Conservation (phyloP, 2,888 invertebrate species). For the Stratiomys singularior region DNA sequence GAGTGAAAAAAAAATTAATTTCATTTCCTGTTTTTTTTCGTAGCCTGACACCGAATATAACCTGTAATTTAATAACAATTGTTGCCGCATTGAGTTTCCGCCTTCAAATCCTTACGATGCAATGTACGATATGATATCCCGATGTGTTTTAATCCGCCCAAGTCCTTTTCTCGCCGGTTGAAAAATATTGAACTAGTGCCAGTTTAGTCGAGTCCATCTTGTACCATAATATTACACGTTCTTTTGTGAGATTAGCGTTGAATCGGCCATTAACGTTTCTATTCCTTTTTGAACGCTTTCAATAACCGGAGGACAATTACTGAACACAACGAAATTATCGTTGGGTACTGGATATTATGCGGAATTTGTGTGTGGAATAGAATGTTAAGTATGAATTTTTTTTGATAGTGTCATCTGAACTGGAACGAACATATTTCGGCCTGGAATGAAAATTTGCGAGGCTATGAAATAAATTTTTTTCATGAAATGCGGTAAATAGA, state of each 20-base stretch:
- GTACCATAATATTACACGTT: slow-evolving; percentile 53
- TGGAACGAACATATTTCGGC: too few relatives aligned
- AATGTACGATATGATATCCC: slow-evolving; percentile 41
- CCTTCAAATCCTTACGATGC: not conserved
- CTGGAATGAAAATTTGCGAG: too few relatives aligned
- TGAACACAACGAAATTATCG: slow-evolving; percentile 53
- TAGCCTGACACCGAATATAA: slow-evolving; percentile 19
- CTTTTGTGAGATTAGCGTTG: slow-evolving; percentile 28
- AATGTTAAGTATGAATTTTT: not conserved
- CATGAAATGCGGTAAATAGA: too few relatives aligned
- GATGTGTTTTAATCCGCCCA: slow-evolving; percentile 39
- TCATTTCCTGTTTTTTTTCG: slow-evolving; percentile 39
- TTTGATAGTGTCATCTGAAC: not conserved
- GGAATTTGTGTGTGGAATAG: slow-evolving; percentile 41
- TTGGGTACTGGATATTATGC: slow-evolving; percentile 47
- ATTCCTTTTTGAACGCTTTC: slow-evolving; percentile 56
- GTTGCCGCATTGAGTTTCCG: slow-evolving; percentile 21
- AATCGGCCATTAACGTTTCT: slow-evolving; percentile 54
- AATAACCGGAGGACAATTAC: slow-evolving; percentile 55
- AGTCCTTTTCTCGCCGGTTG: not conserved
- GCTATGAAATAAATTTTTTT: too few relatives aligned
- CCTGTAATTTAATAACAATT: slow-evolving; percentile 41
- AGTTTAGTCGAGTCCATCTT: not conserved
- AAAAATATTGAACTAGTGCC: not conserved
- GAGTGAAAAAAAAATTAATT: not conserved